Conservation (phyloP, 2,113 vertebrate species). For the Romanogobio albipinnatus region DNA sequence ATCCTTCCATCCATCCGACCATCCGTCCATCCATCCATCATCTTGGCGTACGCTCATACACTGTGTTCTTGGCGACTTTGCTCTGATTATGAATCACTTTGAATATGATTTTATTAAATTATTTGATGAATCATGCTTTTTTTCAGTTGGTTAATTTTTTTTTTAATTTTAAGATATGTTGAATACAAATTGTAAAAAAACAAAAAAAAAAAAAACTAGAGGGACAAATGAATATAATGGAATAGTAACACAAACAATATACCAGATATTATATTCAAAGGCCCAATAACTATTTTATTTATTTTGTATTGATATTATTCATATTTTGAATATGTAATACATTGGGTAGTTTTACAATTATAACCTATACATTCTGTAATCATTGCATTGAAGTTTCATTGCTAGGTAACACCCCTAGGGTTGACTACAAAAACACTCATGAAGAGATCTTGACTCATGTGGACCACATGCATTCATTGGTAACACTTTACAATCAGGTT, state of each 20-base stretch:
- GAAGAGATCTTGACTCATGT: not conserved
- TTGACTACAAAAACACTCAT: not conserved
- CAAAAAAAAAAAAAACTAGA: not conserved
- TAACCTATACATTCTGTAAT: not conserved
- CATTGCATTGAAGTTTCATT: not conserved
- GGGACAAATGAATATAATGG: not conserved
- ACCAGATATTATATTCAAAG: too few relatives aligned
- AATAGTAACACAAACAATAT: not conserved
- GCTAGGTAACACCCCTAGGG: not conserved
- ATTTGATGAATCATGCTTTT: not conserved
- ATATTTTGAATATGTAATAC: not conserved
- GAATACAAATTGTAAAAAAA: not conserved
- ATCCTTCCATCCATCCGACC: too few relatives aligned
- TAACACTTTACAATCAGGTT: too few relatives aligned
- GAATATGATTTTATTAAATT: not conserved
- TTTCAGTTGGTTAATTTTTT: not conserved
- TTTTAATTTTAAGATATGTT: not conserved
- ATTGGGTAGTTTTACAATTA: not conserved
- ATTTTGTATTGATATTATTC: not conserved
- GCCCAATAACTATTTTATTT: not conserved
- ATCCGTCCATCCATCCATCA: not conserved
- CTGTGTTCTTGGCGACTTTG: not conserved
- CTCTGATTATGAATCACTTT: not conserved
- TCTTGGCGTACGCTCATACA: not conserved
- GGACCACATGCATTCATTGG: not conserved